Conservation (phyloP, 2,113 vertebrate species). For the Engystomops pustulosus region DNA sequence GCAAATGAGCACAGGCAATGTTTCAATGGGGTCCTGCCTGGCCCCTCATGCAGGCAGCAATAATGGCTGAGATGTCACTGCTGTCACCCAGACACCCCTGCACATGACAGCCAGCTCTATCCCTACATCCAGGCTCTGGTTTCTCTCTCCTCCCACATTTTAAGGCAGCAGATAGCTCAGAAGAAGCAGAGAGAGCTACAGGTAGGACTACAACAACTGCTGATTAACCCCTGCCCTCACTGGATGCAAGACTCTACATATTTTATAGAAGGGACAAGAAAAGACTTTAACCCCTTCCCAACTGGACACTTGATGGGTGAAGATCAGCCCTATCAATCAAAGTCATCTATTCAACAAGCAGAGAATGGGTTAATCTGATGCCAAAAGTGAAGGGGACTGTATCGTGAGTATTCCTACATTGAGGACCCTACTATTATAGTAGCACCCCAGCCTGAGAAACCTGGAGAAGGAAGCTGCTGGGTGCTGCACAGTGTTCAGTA, state of each 20-base stretch:
- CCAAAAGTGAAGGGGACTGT: background rate
- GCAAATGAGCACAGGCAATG: slow-evolving; percentile 36
- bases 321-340: background rate
- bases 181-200: background rate
- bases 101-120: no score
- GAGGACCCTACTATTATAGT: no score
- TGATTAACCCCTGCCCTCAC: slow-evolving; percentile 5
- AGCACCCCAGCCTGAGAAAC: no score
- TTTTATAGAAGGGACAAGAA: no score
- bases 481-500: no score
- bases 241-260: background rate
- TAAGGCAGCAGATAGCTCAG: no score
- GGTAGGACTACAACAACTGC: background rate
- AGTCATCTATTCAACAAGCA: background rate
- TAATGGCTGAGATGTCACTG: background rate
- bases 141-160: slow-evolving; percentile 4
- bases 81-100: background rate
- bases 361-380: background rate
- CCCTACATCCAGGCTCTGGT: background rate
- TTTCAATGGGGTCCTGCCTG: background rate
- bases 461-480: no score
- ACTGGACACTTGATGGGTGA: background rate
- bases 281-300: background rate
- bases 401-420: background rate
- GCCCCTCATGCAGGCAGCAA: background rate